A percentile compares a stretch with the other conserved stretches of the same genome.
Evolutionary conservation across 2,797 vertebrate species (phyloP).

Genomic region (Channallabes apus): DNA sequence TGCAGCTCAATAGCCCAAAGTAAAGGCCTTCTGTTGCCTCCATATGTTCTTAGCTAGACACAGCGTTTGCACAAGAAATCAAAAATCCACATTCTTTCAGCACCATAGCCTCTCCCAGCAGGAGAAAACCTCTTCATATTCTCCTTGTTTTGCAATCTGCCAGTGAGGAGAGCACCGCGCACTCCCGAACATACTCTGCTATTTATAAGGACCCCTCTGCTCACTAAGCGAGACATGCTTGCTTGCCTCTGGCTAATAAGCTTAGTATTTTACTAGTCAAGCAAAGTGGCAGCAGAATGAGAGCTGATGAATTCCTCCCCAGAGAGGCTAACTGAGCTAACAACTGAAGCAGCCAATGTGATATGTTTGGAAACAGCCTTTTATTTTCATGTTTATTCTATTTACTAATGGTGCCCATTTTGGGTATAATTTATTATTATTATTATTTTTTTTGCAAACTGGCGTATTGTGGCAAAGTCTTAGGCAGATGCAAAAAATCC

Average conservation of each 20-base stretch:
- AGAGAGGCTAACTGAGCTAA: constrained; percentile 24
- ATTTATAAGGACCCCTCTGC: constrained; percentile 58
- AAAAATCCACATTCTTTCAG: constrained; percentile 56
- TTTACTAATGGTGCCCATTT: not conserved
- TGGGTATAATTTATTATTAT: too few species aligned
- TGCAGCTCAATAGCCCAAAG: constrained; percentile 60
- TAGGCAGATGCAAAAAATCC: too few species aligned
- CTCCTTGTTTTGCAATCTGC: constrained; percentile 52
- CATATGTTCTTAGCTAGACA: constrained; percentile 54
- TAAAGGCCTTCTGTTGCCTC: constrained; percentile 60
- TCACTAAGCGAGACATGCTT: constrained; percentile 50
- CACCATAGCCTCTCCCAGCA: constrained; percentile 51
- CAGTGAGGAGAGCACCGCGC: constrained; percentile 48
- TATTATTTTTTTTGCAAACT: too few species aligned
- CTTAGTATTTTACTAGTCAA: constrained; percentile 49
- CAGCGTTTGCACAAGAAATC: constrained; percentile 49
- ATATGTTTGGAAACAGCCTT: not conserved
- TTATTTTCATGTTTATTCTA: not conserved
- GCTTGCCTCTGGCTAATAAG: constrained; percentile 55
- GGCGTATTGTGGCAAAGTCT: too few species aligned
- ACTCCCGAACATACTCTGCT: constrained; percentile 51
- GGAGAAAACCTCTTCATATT: constrained; percentile 48
- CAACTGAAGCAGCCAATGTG: not conserved
- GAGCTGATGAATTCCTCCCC: constrained; percentile 28
- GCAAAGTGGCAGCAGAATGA: constrained; percentile 34